These are phyloP conservation scores for Papilio machaon DNA, from an alignment of 1,140 invertebrate genomes.

Conservation along the genomic window DNA sequence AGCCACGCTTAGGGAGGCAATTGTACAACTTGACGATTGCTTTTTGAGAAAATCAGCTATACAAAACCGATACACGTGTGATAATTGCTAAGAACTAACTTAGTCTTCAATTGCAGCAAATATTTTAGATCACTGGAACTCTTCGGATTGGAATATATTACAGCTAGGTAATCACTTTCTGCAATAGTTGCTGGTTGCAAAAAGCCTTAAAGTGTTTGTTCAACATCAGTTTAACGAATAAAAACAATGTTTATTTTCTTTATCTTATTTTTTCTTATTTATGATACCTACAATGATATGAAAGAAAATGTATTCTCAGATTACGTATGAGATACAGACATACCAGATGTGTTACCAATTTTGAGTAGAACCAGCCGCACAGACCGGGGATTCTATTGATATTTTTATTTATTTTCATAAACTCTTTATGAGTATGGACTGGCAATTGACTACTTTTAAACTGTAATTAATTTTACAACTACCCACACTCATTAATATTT, in stretches of 20 bases:
- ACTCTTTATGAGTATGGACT: conserved; percentile 33
- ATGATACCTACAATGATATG: not conserved
- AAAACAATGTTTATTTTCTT: too few relatives aligned
- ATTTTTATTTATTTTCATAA: conserved; percentile 32
- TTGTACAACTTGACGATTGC: too few relatives aligned
- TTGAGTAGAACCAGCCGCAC: conserved; percentile 30
- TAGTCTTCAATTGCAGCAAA: not conserved
- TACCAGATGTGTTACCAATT: conserved; percentile 31
- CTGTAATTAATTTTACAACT: conserved; percentile 20
- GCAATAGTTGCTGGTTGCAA: not conserved
- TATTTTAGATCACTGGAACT: not conserved
- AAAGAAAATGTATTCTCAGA: conserved; percentile 26
- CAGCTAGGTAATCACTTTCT: not conserved
- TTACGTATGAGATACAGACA: not conserved
- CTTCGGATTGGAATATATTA: not conserved
- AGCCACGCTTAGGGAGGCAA: too few relatives aligned
- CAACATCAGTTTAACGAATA: not conserved
- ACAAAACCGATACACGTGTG: too few relatives aligned
- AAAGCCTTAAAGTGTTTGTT: not conserved
- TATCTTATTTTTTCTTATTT: too few relatives aligned
- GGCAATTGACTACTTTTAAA: conserved; percentile 34
- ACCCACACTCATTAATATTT: conserved; percentile 5
- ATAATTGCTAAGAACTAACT: not conserved
- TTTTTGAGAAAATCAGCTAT: too few relatives aligned
- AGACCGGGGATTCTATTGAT: conserved; percentile 7